Conservation (phyloP, 1,140 invertebrate species). For the Atta colombica region DNA sequence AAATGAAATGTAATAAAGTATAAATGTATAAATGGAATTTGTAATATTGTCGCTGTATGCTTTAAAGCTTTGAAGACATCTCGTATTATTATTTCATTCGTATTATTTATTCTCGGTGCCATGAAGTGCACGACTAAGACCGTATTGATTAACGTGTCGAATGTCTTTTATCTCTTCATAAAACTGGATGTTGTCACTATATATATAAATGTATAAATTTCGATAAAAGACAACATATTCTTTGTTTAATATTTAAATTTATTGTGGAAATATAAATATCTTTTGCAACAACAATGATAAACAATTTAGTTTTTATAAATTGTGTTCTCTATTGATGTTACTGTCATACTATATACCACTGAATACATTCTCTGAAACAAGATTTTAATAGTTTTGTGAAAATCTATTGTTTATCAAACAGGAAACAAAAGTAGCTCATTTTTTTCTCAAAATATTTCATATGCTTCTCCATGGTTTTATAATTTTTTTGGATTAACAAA, state of each 20-base stretch:
- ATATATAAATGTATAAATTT: neutral
- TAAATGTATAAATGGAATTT: slow-evolving; percentile 18
- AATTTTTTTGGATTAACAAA: neutral
- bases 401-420: neutral
- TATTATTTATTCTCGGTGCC: neutral
- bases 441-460: neutral
- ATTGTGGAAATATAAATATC: neutral
- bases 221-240: neutral
- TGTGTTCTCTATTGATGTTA: neutral
- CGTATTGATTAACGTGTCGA: slow-evolving; percentile 11
- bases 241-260: neutral
- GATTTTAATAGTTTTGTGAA: neutral
- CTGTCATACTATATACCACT: neutral
- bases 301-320: neutral
- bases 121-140: neutral
- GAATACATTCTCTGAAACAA: neutral
- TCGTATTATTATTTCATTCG: slow-evolving; percentile 32
- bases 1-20: neutral
- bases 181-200: neutral
- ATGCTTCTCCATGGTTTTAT: neutral
- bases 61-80: slow-evolving; percentile 7
- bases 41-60: neutral
- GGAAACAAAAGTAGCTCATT: neutral
- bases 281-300: neutral
- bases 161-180: neutral